Evolutionary conservation across 2,797 vertebrate species (phyloP).

Genomic region (Kryptolebias ocellatus): DNA sequence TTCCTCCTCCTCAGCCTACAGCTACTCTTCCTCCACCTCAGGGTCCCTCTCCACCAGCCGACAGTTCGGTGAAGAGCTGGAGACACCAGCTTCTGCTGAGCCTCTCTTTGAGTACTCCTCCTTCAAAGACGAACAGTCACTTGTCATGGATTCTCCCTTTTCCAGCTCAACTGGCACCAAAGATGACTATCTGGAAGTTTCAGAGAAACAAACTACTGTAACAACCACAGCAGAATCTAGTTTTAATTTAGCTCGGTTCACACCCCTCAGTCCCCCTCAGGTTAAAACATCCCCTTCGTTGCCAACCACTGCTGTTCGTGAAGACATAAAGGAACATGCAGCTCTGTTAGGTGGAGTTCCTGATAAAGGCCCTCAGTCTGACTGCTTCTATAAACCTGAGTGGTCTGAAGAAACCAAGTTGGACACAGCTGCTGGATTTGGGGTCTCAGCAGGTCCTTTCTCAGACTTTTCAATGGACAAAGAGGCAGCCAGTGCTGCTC

Average conservation of each 20-base stretch:
- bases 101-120: conserved; percentile 85
- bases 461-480: conserved; percentile 70
- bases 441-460: conserved; percentile 66
- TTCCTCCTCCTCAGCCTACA: conserved; percentile 86
- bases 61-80: conserved; percentile 84
- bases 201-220: conserved; percentile 80
- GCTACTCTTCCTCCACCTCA: conserved; percentile 87
- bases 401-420: conserved; percentile 72
- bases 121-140: conserved; percentile 84
- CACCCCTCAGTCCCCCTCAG: conserved; percentile 83
- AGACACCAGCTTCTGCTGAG: conserved; percentile 79
- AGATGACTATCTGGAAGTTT: conserved; percentile 93
- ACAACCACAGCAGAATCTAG: conserved; percentile 80
- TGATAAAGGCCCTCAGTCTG: conserved; percentile 79
- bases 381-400: conserved; percentile 82
- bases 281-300: conserved; percentile 77
- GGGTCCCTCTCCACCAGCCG: conserved; percentile 87
- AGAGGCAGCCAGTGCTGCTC: conserved; percentile 79
- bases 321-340: conserved; percentile 74
- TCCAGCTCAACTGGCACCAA: conserved; percentile 76
- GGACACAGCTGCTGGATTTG: conserved; percentile 63
- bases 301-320: conserved; percentile 64
- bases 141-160: conserved; percentile 74
- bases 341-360: conserved; percentile 61
- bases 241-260: conserved; percentile 82